phyloP scores from a whole-genome alignment of 2,797 vertebrate species.

The Coluber constrictor region DNA sequence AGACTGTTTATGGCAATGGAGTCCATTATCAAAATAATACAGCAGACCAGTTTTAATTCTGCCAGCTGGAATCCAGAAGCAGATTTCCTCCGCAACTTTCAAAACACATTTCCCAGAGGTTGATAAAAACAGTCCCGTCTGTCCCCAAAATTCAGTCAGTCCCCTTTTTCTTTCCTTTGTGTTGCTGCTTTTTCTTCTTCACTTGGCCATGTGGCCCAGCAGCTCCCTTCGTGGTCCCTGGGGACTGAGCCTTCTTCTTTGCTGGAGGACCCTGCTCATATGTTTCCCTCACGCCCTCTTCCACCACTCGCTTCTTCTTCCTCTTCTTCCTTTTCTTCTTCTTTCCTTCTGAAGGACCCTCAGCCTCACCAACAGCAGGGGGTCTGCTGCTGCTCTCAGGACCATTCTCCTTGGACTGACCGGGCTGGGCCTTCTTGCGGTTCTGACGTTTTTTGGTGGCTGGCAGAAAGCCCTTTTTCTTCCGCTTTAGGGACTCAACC shows the following conservation, averaged over 20 bases:
- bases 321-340: conserved; percentile 13
- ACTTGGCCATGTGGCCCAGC: conserved; percentile 62
- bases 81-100: not conserved
- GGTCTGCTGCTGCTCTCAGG: not conserved
- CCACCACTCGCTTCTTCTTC: conserved; percentile 60
- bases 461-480: conserved; percentile 89
- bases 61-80: not conserved
- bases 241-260: conserved; percentile 73
- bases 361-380: not conserved
- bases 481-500: conserved; percentile 57
- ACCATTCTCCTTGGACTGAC: not conserved
- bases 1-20: not conserved
- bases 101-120: not conserved
- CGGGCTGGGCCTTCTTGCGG: conserved; percentile 57
- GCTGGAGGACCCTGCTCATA: conserved; percentile 51
- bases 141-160: not conserved
- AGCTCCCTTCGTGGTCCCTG: conserved; percentile 54
- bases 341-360: conserved; percentile 18
- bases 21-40: not conserved
- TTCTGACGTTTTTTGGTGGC: conserved; percentile 89
- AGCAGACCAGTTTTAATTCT: not conserved
- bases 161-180: not conserved
- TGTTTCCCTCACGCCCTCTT: conserved; percentile 35
- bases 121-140: conserved; percentile 5
- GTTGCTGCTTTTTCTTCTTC: conserved; percentile 63